These are phyloP conservation scores for Xenotilapia leptura DNA, from an alignment of 2,113 vertebrate species.

Conservation along the genomic window DNA sequence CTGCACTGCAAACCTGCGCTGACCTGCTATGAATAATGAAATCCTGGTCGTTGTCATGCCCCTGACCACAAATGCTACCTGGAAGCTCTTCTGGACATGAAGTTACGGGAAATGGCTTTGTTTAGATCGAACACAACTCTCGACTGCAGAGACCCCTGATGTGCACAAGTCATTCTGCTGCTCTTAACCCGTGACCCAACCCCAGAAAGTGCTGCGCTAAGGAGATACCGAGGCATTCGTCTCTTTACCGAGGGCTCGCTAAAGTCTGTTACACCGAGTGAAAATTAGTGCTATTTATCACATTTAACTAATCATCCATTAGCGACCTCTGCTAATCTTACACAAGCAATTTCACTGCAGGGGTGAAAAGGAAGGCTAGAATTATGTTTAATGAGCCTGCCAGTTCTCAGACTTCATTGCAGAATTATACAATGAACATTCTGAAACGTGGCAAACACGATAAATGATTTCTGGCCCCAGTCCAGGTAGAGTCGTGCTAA, in stretches of 20 bases:
- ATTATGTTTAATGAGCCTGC: constrained; percentile 17
- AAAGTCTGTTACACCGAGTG: not conserved
- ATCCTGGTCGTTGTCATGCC: constrained; percentile 42
- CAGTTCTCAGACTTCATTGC: not conserved
- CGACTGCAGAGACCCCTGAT: constrained; percentile 25
- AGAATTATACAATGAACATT: not conserved
- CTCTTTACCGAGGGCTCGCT: not conserved
- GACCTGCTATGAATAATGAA: constrained; percentile 74
- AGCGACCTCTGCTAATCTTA: not conserved
- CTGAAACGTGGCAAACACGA: not conserved
- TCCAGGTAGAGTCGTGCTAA: not conserved
- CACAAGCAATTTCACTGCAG: not conserved
- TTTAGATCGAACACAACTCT: constrained; percentile 50
- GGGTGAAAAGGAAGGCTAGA: not conserved
- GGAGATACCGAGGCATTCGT: constrained; percentile 15
- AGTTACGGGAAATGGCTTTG: constrained; percentile 65
- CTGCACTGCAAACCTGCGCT: constrained; percentile 52
- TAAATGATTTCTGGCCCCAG: not conserved
- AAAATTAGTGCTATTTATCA: constrained; percentile 15
- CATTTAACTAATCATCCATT: constrained; percentile 47
- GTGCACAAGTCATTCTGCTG: constrained; percentile 1
- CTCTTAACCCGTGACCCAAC: constrained; percentile 68
- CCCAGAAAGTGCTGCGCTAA: constrained; percentile 58
- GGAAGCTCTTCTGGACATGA: constrained; percentile 42
- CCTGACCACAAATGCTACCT: constrained; percentile 68